Evolutionary conservation across 2,797 vertebrate species (phyloP).

Genomic region (Malurus splendens): DNA sequence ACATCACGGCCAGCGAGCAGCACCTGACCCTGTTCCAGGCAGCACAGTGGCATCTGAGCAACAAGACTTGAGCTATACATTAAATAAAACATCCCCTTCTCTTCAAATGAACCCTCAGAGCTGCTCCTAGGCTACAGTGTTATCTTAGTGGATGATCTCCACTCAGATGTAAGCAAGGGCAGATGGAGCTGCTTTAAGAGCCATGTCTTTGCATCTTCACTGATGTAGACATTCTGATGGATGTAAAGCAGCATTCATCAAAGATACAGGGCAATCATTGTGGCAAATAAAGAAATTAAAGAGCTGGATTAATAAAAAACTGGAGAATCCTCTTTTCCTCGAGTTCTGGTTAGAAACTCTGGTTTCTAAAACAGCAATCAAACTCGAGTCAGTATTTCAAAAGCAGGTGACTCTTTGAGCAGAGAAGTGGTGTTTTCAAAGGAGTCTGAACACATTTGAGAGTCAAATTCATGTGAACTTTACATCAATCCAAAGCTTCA

Average conservation of each 20-base stretch:
- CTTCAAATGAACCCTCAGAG: background rate
- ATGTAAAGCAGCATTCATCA: background rate
- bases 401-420: background rate
- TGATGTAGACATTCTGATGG: background rate
- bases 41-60: background rate
- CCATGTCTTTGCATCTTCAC: background rate
- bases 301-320: background rate
- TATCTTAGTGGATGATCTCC: background rate
- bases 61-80: background rate
- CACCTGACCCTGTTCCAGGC: slow-evolving; percentile 6
- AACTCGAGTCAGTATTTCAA: background rate
- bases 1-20: background rate
- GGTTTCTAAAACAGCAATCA: background rate
- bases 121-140: background rate
- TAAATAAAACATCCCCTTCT: background rate
- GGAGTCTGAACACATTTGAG: background rate
- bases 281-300: background rate
- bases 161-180: background rate
- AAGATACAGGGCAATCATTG: background rate
- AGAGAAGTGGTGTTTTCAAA: background rate
- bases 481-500: background rate
- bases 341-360: background rate
- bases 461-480: background rate
- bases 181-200: background rate
- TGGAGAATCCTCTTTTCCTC: background rate